Conservation (phyloP, 2,797 vertebrate genomes). For the Poecilia wingei region DNA sequence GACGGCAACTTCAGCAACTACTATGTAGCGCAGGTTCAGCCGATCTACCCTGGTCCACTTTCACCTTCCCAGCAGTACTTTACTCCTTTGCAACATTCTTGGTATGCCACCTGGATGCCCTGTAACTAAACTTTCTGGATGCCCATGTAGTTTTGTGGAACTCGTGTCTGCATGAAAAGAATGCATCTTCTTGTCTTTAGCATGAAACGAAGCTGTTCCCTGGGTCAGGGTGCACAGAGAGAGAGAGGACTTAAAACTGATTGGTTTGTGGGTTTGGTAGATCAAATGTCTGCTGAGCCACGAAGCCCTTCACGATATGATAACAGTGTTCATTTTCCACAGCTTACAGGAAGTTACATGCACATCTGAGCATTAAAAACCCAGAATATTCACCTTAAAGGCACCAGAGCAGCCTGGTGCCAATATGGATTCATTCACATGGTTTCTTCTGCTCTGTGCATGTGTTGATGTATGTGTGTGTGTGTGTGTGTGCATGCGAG, state of each 20-base stretch:
- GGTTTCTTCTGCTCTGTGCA: slow-evolving; percentile 26
- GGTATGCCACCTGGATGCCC: slow-evolving; percentile 93
- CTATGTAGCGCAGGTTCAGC: slow-evolving; percentile 95
- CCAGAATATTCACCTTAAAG: slow-evolving; percentile 14
- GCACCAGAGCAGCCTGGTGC: slow-evolving; percentile 6
- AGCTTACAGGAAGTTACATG: slow-evolving; percentile 20
- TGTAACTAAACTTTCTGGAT: slow-evolving; percentile 86
- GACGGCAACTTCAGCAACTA: slow-evolving; percentile 99
- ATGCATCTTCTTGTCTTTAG: slow-evolving; percentile 19
- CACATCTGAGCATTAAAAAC: slow-evolving; percentile 22
- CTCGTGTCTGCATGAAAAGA: slow-evolving; percentile 19
- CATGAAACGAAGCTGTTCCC: slow-evolving; percentile 30
- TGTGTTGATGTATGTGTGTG: background rate
- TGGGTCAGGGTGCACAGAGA: slow-evolving; percentile 16
- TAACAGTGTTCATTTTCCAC: background rate
- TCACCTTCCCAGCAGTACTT: slow-evolving; percentile 85
- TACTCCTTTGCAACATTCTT: slow-evolving; percentile 78
- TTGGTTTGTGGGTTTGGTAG: slow-evolving; percentile 20
- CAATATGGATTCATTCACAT: slow-evolving; percentile 33
- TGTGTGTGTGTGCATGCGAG: background rate
- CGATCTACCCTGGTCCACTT: slow-evolving; percentile 84
- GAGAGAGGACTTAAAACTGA: slow-evolving; percentile 22
- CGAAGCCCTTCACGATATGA: slow-evolving; percentile 4
- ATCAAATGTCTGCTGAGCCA: slow-evolving; percentile 12
- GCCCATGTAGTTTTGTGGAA: slow-evolving; percentile 20